Evolutionary conservation across 2,797 vertebrate genomes (phyloP), one percentile per base, ranked within the genome.

Genomic region (Todus mexicanus): DNA sequence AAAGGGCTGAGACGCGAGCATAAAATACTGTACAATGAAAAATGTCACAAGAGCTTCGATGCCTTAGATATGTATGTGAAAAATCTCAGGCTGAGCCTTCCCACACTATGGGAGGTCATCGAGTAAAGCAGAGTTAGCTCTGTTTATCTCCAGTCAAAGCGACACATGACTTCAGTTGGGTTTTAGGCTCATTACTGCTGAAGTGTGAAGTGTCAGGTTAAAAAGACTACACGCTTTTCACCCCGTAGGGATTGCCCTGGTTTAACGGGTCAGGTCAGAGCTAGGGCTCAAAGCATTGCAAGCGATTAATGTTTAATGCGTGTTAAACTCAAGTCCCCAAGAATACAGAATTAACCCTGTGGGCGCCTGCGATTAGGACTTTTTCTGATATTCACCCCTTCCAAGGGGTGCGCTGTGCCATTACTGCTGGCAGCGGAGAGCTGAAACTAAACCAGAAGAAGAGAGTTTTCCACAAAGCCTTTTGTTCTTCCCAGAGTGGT

Each of bases 121-220:
- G 50, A 84, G 51, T 87, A 94, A 95, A 86, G 90, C 70, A 43
- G 64, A 69, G 76, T 81, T 79, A 87, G 93, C 66, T 85, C 92
- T 95, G 89, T 96, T 97, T 96, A 91, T 97, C 90, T 93, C 76
- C 45, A 69, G 71, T 63, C 86, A 75, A 92, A 92, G 78, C 17
- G 69, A 89, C 94, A 96, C 79, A 84, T 92, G 94, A 96, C 97
- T 94, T 82, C 70, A 89, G 93, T 86, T 85, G 87, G 82, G 78
- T 80, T 91, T 94, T 89, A 94, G 87, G 70, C 95, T 97, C 92
- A 84, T 97, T 95, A 93, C 93, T 93, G 92, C 84, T 96, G 81
- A 92, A 96, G 97, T 96, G 93, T 96, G 93, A 97, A 97, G 90
- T 94, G 96, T 94, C 89, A 80, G 61, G 90, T 97, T 95, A 91